phyloP scores from a whole-genome alignment of 2,888 invertebrate species.

The Brenthis ino region DNA sequence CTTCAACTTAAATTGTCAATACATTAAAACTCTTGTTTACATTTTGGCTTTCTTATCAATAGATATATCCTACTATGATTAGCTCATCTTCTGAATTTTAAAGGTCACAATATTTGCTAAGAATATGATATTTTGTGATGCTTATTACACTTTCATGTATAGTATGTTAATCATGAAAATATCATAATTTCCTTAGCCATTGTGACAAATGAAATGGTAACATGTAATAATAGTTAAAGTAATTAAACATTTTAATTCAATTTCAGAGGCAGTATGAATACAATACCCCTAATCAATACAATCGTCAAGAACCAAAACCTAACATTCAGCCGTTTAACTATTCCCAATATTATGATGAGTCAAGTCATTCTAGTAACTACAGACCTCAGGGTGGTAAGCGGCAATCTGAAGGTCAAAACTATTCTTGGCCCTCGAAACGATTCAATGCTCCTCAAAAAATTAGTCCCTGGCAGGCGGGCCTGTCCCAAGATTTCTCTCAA shows the following conservation, averaged over 20 bases:
- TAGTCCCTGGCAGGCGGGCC: slow-evolving; percentile 37
- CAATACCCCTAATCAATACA: slow-evolving; percentile 46
- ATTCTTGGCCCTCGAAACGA: slow-evolving; percentile 47
- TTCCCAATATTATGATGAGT: slow-evolving; percentile 49
- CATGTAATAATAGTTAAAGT: slow-evolving; percentile 1
- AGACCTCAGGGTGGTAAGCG: slow-evolving; percentile 38
- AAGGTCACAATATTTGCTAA: slow-evolving; percentile 1
- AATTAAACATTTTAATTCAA: slow-evolving; percentile 44
- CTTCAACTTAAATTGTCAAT: too few relatives aligned
- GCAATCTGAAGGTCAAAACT: slow-evolving; percentile 43
- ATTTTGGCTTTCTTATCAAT: too few relatives aligned
- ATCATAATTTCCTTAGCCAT: slow-evolving; percentile 7
- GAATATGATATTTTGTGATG: slow-evolving; percentile 24
- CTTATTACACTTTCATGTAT: slow-evolving; percentile 11
- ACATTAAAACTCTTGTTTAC: too few relatives aligned
- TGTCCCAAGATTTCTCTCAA: slow-evolving; percentile 6
- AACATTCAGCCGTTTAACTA: slow-evolving; percentile 16
- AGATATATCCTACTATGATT: too few relatives aligned
- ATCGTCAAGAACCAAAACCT: slow-evolving; percentile 37
- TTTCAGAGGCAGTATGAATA: slow-evolving; percentile 61
- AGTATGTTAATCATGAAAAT: slow-evolving; percentile 18
- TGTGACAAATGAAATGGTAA: background rate
- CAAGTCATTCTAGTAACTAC: slow-evolving; percentile 38
- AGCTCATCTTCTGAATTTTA: background rate
- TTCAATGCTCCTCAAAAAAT: slow-evolving; percentile 39